Percentiles rank a stretch among this genome's conserved stretches.
These are phyloP conservation scores for Embiotoca jacksoni DNA, from an alignment of 2,113 vertebrate species.

Conservation along the genomic window DNA sequence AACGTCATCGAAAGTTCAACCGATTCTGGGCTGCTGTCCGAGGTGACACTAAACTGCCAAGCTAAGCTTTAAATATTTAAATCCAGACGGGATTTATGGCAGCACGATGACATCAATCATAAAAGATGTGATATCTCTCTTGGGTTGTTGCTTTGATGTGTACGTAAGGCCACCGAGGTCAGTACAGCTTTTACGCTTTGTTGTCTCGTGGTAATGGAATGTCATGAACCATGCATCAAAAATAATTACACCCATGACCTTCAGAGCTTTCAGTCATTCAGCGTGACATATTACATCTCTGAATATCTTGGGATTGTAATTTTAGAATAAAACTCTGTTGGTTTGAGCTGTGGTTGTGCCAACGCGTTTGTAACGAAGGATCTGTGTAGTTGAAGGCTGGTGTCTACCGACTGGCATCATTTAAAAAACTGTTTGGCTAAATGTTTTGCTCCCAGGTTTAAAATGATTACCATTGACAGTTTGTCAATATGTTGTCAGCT, in stretches of 20 bases:
- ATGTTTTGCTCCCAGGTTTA: slow-evolving; percentile 5
- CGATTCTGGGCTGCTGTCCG: background rate
- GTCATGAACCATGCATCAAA: slow-evolving; percentile 1
- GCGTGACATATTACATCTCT: background rate
- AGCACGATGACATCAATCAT: background rate
- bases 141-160: background rate
- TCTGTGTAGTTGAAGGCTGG: background rate
- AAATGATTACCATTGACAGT: slow-evolving; percentile 23
- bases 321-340: background rate
- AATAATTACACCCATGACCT: background rate
- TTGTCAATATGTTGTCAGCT: slow-evolving; percentile 7
- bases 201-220: background rate
- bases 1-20: background rate
- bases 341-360: background rate
- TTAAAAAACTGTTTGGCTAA: slow-evolving; percentile 7
- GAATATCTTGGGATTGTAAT: background rate
- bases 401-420: background rate
- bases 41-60: background rate
- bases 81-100: background rate
- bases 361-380: background rate
- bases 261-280: background rate
- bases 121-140: background rate
- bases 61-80: slow-evolving; percentile 17
- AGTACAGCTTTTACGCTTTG: background rate
- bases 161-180: background rate